Evolutionary conservation across 2,888 invertebrate genomes (phyloP), one percentile per base, ranked within the genome.

Genomic region (Caenorhabditis virilis): DNA sequence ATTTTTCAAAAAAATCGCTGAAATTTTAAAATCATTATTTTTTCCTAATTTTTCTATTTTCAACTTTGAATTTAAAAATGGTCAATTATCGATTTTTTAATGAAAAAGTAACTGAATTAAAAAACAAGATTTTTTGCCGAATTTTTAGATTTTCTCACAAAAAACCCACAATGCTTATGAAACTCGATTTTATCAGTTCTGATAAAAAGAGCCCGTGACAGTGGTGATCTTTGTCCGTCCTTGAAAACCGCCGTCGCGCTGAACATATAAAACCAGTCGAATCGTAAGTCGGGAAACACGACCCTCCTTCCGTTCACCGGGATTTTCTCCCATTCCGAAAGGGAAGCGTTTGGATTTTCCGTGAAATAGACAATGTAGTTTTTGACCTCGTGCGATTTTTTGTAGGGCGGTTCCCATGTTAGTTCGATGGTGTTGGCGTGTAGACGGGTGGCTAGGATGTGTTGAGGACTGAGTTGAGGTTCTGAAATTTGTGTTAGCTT

Each of bases 161-260:
- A 25, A 7, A 46, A 50, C 70, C 57, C 56, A 79, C 79, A 78
- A 45, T 70, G 72, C 18, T 71, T 72, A 26, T 80, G 74, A 54
- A 80, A 80, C 41, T 80, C 78, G 25, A 80, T 63, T 55, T 80
- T 80, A 48, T 80, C 80, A n/a, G 80, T 80, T 55, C 81, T 80
- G 33, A 80, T 72, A 49, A 79, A 79, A 0, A 80, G 61, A 2
- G 82, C 79, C 16, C 82, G 42, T 0, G 82, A 82, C 4, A 82
- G 59, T 0, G 82, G 82, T 3, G 78, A 78, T 23, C 78, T 42
- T 46, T 80, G 79, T 7, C 78, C 80, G 46, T 82, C 79, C 26
- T 74, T 75, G 60, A 82, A 82, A 23, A 77, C 72, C 7, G 82
- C 80, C 3, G 78, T 77, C 0, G 79, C 77, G 54, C 69, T 74